Evolutionary conservation across 64 coral and sea anemone genomes (phyloP).

Genomic region (Porites lutea): DNA sequence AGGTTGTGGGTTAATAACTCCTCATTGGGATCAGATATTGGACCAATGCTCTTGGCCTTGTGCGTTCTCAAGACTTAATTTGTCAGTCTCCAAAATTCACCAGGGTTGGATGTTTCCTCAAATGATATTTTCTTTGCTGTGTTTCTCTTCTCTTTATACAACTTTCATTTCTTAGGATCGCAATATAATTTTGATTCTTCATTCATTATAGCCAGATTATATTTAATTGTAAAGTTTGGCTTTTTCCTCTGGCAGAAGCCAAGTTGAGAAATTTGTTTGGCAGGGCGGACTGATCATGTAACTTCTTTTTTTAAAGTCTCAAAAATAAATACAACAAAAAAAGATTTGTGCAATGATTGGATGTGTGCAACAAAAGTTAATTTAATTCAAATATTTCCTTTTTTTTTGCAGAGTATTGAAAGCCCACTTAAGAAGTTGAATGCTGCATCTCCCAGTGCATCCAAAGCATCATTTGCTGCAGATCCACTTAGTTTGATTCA

Average conservation of each 20-base stretch:
- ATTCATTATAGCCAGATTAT: not conserved
- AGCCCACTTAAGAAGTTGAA: conserved; percentile 53
- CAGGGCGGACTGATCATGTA: no score
- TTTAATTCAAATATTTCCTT: no score
- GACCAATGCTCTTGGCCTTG: not conserved
- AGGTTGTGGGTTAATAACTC: not conserved
- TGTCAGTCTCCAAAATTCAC: not conserved
- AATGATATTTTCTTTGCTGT: not conserved
- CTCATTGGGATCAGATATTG: not conserved
- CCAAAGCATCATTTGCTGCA: conserved; percentile 18
- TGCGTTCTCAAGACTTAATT: conserved; percentile 10
- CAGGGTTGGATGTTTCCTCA: not conserved
- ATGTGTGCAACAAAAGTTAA: no score
- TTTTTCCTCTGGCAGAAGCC: no score
- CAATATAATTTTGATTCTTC: not conserved
- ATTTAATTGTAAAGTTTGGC: no score
- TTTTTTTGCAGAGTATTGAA: conserved; percentile 34
- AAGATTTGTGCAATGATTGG: no score
- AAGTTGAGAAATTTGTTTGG: no score
- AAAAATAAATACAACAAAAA: no score
- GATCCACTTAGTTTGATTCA: conserved; percentile 58
- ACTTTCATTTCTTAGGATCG: not conserved
- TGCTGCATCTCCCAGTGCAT: not conserved
- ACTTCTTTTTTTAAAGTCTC: no score
- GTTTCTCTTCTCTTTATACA: not conserved